Conservation (phyloP, 2,113 vertebrate species). For the Pteronura brasiliensis region DNA sequence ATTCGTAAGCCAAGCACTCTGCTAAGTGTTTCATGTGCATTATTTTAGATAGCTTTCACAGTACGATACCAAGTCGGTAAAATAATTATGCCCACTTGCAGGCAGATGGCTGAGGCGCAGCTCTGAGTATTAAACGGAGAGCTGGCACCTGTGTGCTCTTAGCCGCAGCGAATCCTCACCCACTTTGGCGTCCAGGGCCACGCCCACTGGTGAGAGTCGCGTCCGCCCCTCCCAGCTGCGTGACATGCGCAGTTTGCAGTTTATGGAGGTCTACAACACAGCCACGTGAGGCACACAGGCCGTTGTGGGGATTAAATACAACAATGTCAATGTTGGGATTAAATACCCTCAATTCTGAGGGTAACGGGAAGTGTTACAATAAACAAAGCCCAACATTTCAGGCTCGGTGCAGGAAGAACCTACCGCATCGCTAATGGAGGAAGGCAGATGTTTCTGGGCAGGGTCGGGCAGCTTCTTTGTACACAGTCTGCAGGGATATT, state of each 20-base stretch:
- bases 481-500: not conserved
- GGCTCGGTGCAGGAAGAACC: not conserved
- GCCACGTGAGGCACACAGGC: no score
- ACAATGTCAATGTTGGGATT: not conserved
- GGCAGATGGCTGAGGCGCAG: not conserved
- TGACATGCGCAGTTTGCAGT: not conserved
- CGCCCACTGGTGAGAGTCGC: not conserved
- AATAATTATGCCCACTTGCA: not conserved
- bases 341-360: not conserved
- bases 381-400: not conserved
- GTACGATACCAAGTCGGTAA: not conserved
- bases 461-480: not conserved
- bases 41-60: not conserved
- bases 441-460: no score
- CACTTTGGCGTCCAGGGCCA: not conserved
- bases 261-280: not conserved
- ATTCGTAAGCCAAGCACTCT: not conserved
- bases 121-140: not conserved
- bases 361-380: not conserved
- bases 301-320: not conserved
- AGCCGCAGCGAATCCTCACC: no score
- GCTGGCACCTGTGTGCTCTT: no score
- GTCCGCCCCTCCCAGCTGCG: not conserved
- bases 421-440: accelerated
- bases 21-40: not conserved